A percentile compares a stretch with the other conserved stretches of the same genome.
These are phyloP conservation scores for Athalia cordata DNA, from an alignment of 2,888 invertebrate species.

Conservation along the genomic window DNA sequence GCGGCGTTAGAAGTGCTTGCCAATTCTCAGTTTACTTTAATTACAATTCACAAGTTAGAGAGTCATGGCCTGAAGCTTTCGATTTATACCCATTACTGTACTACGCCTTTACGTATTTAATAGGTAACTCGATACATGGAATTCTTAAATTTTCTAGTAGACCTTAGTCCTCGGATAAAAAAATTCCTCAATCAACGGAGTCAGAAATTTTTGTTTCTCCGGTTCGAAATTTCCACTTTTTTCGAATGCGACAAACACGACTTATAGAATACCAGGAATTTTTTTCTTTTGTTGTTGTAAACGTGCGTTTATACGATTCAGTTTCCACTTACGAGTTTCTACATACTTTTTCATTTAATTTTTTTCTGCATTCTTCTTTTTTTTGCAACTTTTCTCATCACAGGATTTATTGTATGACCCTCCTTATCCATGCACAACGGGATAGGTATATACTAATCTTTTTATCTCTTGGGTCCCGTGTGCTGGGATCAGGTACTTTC, in stretches of 20 bases:
- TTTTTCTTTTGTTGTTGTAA: no score
- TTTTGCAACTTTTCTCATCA: conserved; percentile 17
- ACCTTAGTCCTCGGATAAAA: no score
- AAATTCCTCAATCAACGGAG: no score
- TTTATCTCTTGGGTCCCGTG: neutral
- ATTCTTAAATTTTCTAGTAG: no score
- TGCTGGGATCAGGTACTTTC: neutral
- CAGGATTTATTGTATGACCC: conserved; percentile 17
- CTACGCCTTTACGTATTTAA: neutral
- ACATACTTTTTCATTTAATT: neutral
- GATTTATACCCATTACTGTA: neutral
- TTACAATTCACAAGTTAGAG: conserved; percentile 1
- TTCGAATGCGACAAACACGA: no score
- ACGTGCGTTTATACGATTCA: no score
- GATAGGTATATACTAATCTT: conserved; percentile 6
- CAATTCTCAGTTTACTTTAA: conserved; percentile 9
- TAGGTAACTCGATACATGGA: neutral
- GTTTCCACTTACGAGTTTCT: neutral
- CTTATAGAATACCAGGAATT: no score
- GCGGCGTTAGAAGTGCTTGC: neutral
- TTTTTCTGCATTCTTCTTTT: conserved; percentile 10
- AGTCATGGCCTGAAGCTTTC: neutral
- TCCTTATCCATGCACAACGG: neutral
- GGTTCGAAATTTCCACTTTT: no score
- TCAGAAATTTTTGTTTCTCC: no score